phyloP scores from a whole-genome alignment of 2,888 invertebrate species.

The Acanthacorydalis orientalis region DNA sequence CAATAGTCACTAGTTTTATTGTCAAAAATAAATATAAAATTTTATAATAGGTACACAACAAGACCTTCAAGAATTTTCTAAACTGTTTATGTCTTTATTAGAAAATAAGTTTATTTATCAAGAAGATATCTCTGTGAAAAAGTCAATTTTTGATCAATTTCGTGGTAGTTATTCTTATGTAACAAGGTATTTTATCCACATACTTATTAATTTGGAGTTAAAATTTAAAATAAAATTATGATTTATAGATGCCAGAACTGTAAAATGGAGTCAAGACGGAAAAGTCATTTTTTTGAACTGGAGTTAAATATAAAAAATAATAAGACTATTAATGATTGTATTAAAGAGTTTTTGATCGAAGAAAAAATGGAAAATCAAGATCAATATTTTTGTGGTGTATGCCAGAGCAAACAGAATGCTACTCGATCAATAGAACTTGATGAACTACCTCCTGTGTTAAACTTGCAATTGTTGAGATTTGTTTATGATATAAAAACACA shows the following conservation, averaged over 20 bases:
- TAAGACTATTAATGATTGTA: slow-evolving; percentile 29
- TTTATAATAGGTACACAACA: slow-evolving; percentile 31
- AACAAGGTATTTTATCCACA: slow-evolving; percentile 19
- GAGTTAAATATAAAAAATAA: slow-evolving; percentile 34
- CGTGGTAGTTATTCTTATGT: slow-evolving; percentile 30
- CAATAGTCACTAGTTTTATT: no score
- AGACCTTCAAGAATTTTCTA: slow-evolving; percentile 49
- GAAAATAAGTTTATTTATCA: slow-evolving; percentile 28
- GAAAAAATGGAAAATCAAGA: slow-evolving; percentile 39
- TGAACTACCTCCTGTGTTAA: slow-evolving; percentile 37
- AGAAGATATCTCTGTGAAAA: slow-evolving; percentile 16
- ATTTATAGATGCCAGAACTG: slow-evolving; percentile 31
- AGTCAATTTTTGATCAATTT: slow-evolving; percentile 28
- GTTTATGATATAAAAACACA: slow-evolving; percentile 40
- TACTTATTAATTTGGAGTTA: no score
- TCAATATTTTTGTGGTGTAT: slow-evolving; percentile 37
- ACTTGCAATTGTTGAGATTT: slow-evolving; percentile 42
- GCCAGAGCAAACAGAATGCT: slow-evolving; percentile 38
- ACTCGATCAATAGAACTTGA: slow-evolving; percentile 33
- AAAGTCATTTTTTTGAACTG: slow-evolving; percentile 39
- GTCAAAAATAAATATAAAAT: no score
- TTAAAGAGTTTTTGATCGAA: slow-evolving; percentile 36
- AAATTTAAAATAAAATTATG: neutral
- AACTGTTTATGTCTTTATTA: slow-evolving; percentile 37
- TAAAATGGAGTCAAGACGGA: slow-evolving; percentile 29